phyloP scores from a whole-genome alignment of 2,113 vertebrate genomes.

The Phalacrocorax carbo region DNA sequence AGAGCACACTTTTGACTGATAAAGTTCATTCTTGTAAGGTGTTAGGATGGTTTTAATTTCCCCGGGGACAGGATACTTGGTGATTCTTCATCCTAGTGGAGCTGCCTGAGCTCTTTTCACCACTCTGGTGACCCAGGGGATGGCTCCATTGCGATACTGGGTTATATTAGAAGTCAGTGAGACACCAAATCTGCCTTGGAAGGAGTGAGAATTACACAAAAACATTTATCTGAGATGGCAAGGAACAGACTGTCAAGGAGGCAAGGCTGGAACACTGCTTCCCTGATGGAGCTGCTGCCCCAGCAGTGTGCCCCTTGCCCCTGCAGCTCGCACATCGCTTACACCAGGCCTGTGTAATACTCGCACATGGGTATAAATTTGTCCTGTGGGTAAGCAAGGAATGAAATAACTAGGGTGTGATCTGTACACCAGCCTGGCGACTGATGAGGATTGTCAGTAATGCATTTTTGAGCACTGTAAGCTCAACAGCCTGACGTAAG shows the following conservation, averaged over 20 bases:
- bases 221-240: neutral
- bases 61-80: no score
- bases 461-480: neutral
- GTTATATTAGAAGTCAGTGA: neutral
- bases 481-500: neutral
- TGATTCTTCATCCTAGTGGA: neutral
- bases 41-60: neutral
- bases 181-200: neutral
- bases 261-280: neutral
- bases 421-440: neutral
- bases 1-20: neutral
- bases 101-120: neutral
- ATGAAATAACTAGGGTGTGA: neutral
- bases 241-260: neutral
- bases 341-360: neutral
- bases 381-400: neutral
- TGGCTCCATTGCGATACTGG: accelerated
- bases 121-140: neutral
- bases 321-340: neutral
- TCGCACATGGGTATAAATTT: accelerated
- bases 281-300: neutral
- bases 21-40: neutral
- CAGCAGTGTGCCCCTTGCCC: accelerated
- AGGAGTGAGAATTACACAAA: neutral
- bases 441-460: neutral